Conservation (phyloP, 1,140 invertebrate genomes). For the Bombus picipes region DNA sequence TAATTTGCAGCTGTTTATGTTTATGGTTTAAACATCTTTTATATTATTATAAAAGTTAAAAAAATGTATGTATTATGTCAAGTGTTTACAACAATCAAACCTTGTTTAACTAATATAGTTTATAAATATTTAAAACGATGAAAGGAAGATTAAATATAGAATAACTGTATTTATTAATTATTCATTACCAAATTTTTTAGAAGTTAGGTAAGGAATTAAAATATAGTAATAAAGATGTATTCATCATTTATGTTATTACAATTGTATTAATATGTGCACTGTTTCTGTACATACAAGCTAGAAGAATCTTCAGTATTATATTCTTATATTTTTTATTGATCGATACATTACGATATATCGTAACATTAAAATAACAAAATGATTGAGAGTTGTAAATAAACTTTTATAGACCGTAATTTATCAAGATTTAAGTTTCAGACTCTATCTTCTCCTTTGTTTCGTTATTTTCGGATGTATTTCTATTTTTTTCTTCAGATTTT, state of each 20-base stretch:
- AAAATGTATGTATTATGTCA: background rate
- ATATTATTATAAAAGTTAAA: background rate
- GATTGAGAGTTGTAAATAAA: slow-evolving; percentile 10
- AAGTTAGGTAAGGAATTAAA: background rate
- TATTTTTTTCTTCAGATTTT: slow-evolving; percentile 71
- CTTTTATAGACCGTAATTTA: background rate
- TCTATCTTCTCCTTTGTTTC: slow-evolving; percentile 79
- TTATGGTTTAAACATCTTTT: background rate
- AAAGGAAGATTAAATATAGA: slow-evolving; percentile 56
- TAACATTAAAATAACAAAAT: slow-evolving; percentile 51
- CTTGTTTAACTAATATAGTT: background rate
- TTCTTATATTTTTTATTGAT: slow-evolving; percentile 44
- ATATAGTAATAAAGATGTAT: background rate
- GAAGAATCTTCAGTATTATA: slow-evolving; percentile 1
- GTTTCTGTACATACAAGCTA: slow-evolving; percentile 17
- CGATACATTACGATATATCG: slow-evolving; percentile 46
- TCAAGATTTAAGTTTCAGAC: slow-evolving; percentile 68
- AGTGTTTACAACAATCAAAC: background rate
- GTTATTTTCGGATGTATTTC: slow-evolving; percentile 74
- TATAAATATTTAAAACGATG: slow-evolving; percentile 28
- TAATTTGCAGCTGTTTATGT: background rate
- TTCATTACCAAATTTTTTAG: background rate
- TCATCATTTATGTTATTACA: slow-evolving; percentile 3
- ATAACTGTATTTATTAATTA: slow-evolving; percentile 9
- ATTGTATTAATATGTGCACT: background rate